Percentiles rank a stretch among this genome's conserved stretches.
These are phyloP conservation scores for Sapayoa aenigma DNA, from an alignment of 2,113 vertebrate genomes.

Conservation along the genomic window DNA sequence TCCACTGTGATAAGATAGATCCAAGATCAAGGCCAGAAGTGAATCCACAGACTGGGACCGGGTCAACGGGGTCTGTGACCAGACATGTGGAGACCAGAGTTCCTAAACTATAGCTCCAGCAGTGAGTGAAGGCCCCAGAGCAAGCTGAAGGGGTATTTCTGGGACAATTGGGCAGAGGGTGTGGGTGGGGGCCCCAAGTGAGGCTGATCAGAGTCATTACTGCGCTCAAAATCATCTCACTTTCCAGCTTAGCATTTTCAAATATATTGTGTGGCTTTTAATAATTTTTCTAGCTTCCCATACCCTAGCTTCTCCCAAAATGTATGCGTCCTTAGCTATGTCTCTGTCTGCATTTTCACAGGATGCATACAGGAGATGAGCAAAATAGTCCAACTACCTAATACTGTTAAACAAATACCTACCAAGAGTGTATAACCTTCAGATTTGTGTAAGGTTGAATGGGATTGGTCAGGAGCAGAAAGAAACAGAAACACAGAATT, in stretches of 20 bases:
- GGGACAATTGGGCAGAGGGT: neutral
- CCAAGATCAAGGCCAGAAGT: neutral
- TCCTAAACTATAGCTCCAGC: neutral
- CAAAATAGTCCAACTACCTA: neutral
- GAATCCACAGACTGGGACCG: neutral
- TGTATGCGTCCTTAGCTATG: neutral
- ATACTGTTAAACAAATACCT: neutral
- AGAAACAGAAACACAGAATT: slow-evolving; percentile 4
- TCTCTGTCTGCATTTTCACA: neutral
- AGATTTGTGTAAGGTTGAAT: neutral
- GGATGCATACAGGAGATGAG: neutral
- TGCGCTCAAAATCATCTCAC: neutral
- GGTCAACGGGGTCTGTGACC: neutral
- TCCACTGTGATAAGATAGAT: neutral
- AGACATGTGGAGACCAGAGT: neutral
- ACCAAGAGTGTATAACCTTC: neutral
- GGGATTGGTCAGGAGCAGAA: slow-evolving; percentile 35
- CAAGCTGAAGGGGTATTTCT: neutral
- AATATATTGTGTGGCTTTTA: neutral
- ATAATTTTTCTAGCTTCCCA: neutral
- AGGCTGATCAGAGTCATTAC: neutral
- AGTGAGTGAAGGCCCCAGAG: neutral
- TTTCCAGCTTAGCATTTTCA: neutral
- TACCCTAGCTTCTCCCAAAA: neutral
- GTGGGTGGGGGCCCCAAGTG: neutral